A percentile compares a stretch with the other conserved stretches of the same genome.
Conservation (phyloP, 92 coral and sea anemone species). For the Epizoanthus fatuus region DNA sequence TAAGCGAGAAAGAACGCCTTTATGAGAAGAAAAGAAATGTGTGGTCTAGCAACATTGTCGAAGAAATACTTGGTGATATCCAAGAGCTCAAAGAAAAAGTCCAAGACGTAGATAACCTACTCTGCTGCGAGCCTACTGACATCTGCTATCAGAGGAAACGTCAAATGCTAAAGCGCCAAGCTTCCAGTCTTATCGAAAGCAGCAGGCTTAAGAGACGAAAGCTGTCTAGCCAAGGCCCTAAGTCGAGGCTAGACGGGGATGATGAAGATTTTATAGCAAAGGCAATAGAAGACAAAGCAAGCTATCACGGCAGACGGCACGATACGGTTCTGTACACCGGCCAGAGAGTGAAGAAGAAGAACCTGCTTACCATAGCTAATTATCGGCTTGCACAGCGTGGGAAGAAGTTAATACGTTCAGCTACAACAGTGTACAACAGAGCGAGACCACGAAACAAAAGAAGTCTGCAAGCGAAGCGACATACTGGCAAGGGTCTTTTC, state of each 20-base stretch:
- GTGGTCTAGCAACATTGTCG: constrained; percentile 27
- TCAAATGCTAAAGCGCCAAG: constrained; percentile 48
- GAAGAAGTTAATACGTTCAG: constrained; percentile 53
- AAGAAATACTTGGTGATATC: constrained; percentile 32
- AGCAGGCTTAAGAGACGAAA: constrained; percentile 43
- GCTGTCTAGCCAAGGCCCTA: constrained; percentile 39
- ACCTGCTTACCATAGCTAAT: constrained; percentile 42
- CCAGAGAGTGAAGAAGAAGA: constrained; percentile 58
- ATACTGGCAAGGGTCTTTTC: constrained; percentile 40
- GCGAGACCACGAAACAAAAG: constrained; percentile 45
- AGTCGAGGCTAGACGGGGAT: constrained; percentile 11
- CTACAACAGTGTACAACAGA: constrained; percentile 58
- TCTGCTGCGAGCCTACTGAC: constrained; percentile 30
- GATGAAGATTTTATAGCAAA: neutral
- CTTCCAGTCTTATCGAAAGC: constrained; percentile 43
- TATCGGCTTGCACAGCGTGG: constrained; percentile 46
- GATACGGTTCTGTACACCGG: constrained; percentile 52
- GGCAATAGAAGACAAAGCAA: constrained; percentile 42
- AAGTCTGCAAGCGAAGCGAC: constrained; percentile 48
- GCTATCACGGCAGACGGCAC: constrained; percentile 51
- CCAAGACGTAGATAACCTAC: constrained; percentile 13
- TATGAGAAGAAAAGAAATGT: constrained; percentile 31
- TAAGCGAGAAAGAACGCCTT: constrained; percentile 32
- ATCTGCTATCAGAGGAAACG: constrained; percentile 34
- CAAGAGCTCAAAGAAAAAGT: constrained; percentile 42